A percentile compares a stretch with the other conserved stretches of the same genome.
phyloP scores from a whole-genome alignment of 2,113 vertebrate genomes.

The Myanophis thanlyinensis region DNA sequence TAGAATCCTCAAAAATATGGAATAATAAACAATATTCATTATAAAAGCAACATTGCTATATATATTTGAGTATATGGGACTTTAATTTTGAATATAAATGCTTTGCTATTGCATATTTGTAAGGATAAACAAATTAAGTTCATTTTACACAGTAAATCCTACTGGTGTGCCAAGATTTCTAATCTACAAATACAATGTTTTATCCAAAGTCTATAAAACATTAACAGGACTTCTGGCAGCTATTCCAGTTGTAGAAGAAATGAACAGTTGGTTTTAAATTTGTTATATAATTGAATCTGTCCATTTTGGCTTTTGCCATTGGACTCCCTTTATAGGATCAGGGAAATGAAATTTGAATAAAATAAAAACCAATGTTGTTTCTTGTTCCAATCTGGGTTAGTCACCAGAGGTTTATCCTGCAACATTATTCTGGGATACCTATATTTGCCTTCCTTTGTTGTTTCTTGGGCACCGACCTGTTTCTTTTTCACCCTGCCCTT shows the following conservation, averaged over 20 bases:
- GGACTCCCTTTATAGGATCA: background rate
- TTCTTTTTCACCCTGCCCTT: background rate
- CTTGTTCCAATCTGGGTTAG: background rate
- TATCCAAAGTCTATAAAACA: background rate
- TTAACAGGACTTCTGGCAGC: background rate
- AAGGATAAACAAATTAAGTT: background rate
- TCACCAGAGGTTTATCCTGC: background rate
- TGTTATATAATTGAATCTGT: background rate
- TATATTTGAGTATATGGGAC: background rate
- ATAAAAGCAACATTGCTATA: background rate
- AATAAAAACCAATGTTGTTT: too few relatives aligned
- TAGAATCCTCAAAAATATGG: conserved; percentile 1
- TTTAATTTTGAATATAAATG: background rate
- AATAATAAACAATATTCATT: background rate
- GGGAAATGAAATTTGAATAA: background rate
- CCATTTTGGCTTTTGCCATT: background rate
- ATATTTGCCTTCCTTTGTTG: background rate
- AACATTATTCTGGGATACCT: background rate
- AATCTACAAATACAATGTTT: background rate
- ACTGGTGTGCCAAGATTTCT: background rate
- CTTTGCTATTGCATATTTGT: background rate
- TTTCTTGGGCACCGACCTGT: background rate
- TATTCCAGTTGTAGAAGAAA: background rate
- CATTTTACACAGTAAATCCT: background rate
- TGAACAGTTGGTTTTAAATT: background rate